A percentile compares a stretch with the other conserved stretches of the same genome.
Conservation (phyloP, 2,888 invertebrate species). For the Campoplex nolae region DNA sequence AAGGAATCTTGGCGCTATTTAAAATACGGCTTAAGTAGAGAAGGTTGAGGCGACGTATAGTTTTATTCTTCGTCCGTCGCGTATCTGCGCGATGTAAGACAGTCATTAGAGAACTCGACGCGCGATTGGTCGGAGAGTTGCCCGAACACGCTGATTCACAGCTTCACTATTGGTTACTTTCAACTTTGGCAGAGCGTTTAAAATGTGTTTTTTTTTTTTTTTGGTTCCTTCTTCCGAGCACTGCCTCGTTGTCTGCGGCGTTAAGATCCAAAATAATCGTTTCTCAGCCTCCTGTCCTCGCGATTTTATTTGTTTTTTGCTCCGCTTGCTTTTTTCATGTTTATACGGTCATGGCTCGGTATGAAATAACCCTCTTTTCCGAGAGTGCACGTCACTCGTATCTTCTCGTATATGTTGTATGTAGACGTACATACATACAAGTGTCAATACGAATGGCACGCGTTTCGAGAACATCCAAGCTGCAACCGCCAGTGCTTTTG, state of each 20-base stretch:
- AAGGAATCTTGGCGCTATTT: conserved; percentile 35
- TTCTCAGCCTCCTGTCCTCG: background rate
- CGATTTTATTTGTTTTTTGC: conserved; percentile 13
- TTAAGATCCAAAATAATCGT: conserved; percentile 58
- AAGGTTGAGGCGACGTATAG: background rate
- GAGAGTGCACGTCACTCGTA: background rate
- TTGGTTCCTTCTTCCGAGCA: background rate
- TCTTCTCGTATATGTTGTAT: background rate
- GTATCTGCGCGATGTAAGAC: conserved; percentile 7
- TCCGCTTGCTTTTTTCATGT: background rate
- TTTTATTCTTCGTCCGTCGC: background rate
- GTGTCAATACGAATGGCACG: conserved; percentile 28
- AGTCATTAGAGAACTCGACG: conserved; percentile 6
- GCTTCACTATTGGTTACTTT: conserved; percentile 41
- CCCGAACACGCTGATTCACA: conserved; percentile 31
- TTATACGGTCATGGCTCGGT: background rate
- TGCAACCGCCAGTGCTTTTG: background rate
- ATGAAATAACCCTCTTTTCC: conserved; percentile 22
- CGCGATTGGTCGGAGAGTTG: conserved; percentile 43
- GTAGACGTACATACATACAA: background rate
- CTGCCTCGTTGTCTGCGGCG: background rate
- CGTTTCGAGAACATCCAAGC: conserved; percentile 17
- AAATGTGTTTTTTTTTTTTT: background rate
- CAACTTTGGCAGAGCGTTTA: conserved; percentile 52
- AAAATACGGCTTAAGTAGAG: conserved; percentile 22